Evolutionary conservation across 2,797 vertebrate genomes (phyloP), one percentile per base, ranked within the genome.

Genomic region (Lutra lutra): DNA sequence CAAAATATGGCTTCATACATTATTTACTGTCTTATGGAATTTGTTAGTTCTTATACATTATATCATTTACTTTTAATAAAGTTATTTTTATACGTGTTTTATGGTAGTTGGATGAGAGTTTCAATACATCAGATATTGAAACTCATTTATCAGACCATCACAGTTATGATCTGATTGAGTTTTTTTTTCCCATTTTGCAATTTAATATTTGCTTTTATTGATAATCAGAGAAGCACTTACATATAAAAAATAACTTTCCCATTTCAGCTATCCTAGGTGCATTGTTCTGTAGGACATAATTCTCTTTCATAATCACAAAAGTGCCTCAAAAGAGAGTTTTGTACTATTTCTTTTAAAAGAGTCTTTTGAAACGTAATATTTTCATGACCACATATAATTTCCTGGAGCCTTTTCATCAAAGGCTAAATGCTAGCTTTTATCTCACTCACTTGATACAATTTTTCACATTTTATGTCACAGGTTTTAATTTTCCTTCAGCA

Each of bases 331-430:
- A 90, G 72, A 82, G 91, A 93, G 70, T 94, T 86, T 95, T 89
- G 18, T 86, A 89, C 58, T 89, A 38, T 95, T 97, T 79, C 51
- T 77, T 89, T 97, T 95, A 80, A 97, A 97, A 92, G 15, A 17
- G 17, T 70, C 80, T 92, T 96, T 97, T 95, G 80, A 97, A 97
- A 88, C 64, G n/a, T 72, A 85, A 64, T 94, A 84, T 95, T 97
- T 97, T 94, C 78, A 86, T 92, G 91, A 80, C 80, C 84, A 94
- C 68, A 86, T 95, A 97, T 85, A 97, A 97, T 98, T 97, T 97
- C 85, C 93, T 95, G 80, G 89, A 96, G 58, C 13, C 72, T 95
- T 94, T 97, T 93, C 43, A 93, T 95, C 94, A 96, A 96, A 96
- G 40, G 29, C 46, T 93, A 93, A 96, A 87, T 95, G 85, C 54